Conservation (phyloP, 2,797 vertebrate species). For the Chloroceryle inda region DNA sequence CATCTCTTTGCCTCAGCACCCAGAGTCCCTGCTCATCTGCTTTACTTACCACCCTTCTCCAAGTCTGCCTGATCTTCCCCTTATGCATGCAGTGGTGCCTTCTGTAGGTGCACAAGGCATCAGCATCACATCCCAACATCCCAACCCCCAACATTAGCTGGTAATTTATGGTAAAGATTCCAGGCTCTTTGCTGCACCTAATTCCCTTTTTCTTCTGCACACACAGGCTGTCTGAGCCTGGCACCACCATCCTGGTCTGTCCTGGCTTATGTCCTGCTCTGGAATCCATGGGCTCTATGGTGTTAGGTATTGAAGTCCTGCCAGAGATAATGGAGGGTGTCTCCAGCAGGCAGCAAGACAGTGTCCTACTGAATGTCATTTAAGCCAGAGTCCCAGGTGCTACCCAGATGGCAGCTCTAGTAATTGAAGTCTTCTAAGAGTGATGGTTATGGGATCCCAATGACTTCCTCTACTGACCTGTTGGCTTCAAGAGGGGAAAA, state of each 20-base stretch:
- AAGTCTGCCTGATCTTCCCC: not conserved
- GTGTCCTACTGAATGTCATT: not conserved
- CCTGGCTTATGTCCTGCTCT: not conserved
- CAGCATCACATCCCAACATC: fast-evolving
- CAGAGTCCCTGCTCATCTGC: not conserved
- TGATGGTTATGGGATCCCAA: not conserved
- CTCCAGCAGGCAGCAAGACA: not conserved
- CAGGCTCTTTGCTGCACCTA: not conserved
- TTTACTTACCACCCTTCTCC: not conserved
- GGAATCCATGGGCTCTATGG: not conserved
- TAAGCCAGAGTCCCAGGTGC: not conserved
- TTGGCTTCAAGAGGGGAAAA: not conserved
- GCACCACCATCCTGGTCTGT: not conserved
- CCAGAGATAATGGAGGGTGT: not conserved
- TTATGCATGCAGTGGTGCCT: too few species aligned
- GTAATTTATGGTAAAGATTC: too few species aligned
- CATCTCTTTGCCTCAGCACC: not conserved
- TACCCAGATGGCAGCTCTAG: not conserved
- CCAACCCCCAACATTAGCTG: not conserved
- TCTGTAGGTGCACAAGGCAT: not conserved
- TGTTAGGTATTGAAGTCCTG: not conserved
- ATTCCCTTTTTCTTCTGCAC: not conserved
- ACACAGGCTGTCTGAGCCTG: not conserved
- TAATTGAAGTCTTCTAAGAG: not conserved
- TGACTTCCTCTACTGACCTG: not conserved